Conservation (phyloP, 2,113 vertebrate species). For the Thamnaconus septentrionalis region DNA sequence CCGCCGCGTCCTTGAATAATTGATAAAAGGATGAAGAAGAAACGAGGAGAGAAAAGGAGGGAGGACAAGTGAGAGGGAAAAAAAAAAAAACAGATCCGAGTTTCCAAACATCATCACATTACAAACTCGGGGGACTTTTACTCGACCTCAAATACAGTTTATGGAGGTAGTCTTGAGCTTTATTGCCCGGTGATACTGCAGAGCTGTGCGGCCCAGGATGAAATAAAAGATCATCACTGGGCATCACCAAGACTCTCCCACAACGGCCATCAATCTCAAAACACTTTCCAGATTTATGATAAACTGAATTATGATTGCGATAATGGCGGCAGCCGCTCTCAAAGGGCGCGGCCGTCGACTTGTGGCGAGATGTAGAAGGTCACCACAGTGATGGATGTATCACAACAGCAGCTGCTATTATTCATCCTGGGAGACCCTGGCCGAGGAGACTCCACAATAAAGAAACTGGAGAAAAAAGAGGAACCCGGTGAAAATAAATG, state of each 20-base stretch:
- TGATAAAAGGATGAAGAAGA: conserved; percentile 18
- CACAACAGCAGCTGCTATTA: conserved; percentile 23
- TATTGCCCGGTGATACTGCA: conserved; percentile 64
- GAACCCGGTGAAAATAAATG: conserved; percentile 70
- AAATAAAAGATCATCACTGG: conserved; percentile 71
- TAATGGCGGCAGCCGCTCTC: conserved; percentile 43
- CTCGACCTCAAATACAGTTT: conserved; percentile 70
- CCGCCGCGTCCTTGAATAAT: conserved; percentile 48
- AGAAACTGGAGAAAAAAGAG: conserved; percentile 53
- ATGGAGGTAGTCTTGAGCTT: conserved; percentile 68
- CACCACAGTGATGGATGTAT: conserved; percentile 43
- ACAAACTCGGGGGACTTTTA: conserved; percentile 55
- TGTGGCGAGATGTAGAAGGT: conserved; percentile 30
- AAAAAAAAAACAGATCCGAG: conserved; percentile 21
- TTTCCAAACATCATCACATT: conserved; percentile 27
- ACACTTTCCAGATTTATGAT: background rate
- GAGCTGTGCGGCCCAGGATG: conserved; percentile 63
- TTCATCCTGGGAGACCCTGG: conserved; percentile 75
- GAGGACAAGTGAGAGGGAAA: background rate
- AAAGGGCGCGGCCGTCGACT: conserved; percentile 11
- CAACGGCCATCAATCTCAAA: conserved; percentile 46
- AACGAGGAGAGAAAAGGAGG: background rate
- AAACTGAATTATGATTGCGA: conserved; percentile 55
- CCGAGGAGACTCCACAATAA: conserved; percentile 65
- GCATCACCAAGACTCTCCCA: conserved; percentile 45